Base-by-base conservation (phyloP, 2,797 vertebrate genomes). In the Karalla daura region DNA sequence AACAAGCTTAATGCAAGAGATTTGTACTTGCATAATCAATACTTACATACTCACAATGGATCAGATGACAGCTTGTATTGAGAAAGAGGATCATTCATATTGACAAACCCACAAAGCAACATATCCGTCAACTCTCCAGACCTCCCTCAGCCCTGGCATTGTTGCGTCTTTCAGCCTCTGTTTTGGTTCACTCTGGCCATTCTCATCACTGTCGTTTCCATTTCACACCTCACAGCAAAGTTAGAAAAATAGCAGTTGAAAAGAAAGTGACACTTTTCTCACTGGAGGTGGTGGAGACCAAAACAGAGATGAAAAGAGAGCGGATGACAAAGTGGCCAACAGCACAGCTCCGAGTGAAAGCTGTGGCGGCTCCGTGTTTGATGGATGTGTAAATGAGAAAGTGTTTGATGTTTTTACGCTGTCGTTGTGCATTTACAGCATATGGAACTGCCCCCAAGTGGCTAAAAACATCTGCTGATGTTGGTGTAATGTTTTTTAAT, bases 21-120 rank as follows among this genome's bases (percentile, higher is more conserved):
- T 39, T 63, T n/a, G 32, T 46, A 50, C 20, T 45, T 51, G 23
- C 39, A 44, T 21, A 30, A 37, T 68, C 55, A 32, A 52, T 51
- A 37, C 15, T 50, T 58, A 43, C 32, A 25, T 15, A 17, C 40
- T 59, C 27, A 14, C 27, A 7, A 4, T 13, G 15, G 17, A 36
- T 43, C 10, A 5, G 28, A 41, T 33, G 9, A 33, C 6, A n/a
- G 3, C n/a, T 45, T 25, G 15, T 32, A 53, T 20, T 27, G 35
- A 23, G 18, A 59, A 50, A 36, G 44, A 2, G 18, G 20, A n/a
- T 66, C 15, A 1, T n/a, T 21, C 6, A 1, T 5, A 5, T 5
- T 20, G 11, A 46, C 37, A 7, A 51, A 45, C 4, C 0, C 27
- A 30, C 8, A 28, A 1, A 33, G 14, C 14, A 36, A n/a, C n/a